Conservation (phyloP, 1,140 invertebrate species). For the Brachionus angularis region DNA sequence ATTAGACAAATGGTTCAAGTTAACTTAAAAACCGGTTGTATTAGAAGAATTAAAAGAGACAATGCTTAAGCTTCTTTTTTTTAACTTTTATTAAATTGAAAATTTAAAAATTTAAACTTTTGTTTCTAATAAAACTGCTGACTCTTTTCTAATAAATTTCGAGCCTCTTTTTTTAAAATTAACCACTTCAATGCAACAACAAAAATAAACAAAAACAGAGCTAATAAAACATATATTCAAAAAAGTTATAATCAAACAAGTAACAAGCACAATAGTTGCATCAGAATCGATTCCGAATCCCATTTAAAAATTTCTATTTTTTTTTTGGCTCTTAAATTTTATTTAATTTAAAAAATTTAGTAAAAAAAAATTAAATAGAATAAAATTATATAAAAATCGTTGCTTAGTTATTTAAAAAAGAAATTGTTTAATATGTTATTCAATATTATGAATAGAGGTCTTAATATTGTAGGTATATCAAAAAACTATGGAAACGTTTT, state of each 20-base stretch:
- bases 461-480: too few relatives aligned
- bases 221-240: constrained; percentile 8
- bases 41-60: too few relatives aligned
- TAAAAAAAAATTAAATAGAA: constrained; percentile 20
- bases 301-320: background rate
- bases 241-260: constrained; percentile 25
- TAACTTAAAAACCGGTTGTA: too few relatives aligned
- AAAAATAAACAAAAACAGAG: constrained; percentile 11
- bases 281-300: constrained; percentile 6
- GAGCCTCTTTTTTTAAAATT: background rate
- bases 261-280: constrained; percentile 16
- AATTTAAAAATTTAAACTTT: too few relatives aligned
- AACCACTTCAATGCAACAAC: constrained; percentile 27
- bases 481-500: too few relatives aligned
- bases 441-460: constrained; percentile 5
- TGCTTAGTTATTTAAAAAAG: constrained; percentile 10
- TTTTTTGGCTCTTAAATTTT: too few relatives aligned
- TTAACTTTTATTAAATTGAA: too few relatives aligned
- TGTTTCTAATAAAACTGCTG: too few relatives aligned
- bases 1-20: too few relatives aligned
- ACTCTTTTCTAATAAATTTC: too few relatives aligned
- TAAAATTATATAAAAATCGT: constrained; percentile 3
- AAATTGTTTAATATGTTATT: constrained; percentile 34
- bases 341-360: constrained; percentile 30
- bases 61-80: too few relatives aligned